phyloP scores from a whole-genome alignment of 2,113 vertebrate species.

The Seriola quinqueradiata region DNA sequence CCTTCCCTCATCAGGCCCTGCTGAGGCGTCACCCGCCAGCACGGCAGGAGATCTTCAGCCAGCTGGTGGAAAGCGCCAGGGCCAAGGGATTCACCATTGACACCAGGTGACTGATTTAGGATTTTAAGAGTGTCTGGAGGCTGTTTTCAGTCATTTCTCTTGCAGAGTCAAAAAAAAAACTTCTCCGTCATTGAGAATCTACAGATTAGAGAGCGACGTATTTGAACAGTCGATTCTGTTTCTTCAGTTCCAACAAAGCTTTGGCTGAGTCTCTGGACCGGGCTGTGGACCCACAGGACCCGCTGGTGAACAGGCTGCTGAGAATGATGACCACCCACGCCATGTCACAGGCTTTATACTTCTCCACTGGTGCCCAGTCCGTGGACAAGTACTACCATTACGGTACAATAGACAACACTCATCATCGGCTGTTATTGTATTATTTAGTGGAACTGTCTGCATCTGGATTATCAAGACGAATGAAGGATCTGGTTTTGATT shows the following conservation, averaged over 20 bases:
- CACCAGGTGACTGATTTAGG: conserved; percentile 84
- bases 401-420: conserved; percentile 35
- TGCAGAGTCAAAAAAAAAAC: no score
- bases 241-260: conserved; percentile 91
- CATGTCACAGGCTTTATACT: conserved; percentile 95
- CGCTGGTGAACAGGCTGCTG: conserved; percentile 90
- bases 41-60: conserved; percentile 90
- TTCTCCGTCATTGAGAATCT: no score
- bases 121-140: no score
- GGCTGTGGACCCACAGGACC: conserved; percentile 89
- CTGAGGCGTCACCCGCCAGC: conserved; percentile 92
- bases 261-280: conserved; percentile 92
- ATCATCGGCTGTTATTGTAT: neutral
- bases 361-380: conserved; percentile 89
- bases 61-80: conserved; percentile 88
- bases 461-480: no score
- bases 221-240: neutral
- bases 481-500: no score
- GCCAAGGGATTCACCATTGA: conserved; percentile 90
- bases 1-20: conserved; percentile 91
- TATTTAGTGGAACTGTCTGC: neutral
- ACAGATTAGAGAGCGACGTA: no score
- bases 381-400: conserved; percentile 93
- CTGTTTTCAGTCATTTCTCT: no score
- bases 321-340: conserved; percentile 94